A percentile compares a stretch with the other conserved stretches of the same genome.
These are phyloP conservation scores for Synanthedon tipuliformis DNA, from an alignment of 2,888 invertebrate species.

Conservation along the genomic window DNA sequence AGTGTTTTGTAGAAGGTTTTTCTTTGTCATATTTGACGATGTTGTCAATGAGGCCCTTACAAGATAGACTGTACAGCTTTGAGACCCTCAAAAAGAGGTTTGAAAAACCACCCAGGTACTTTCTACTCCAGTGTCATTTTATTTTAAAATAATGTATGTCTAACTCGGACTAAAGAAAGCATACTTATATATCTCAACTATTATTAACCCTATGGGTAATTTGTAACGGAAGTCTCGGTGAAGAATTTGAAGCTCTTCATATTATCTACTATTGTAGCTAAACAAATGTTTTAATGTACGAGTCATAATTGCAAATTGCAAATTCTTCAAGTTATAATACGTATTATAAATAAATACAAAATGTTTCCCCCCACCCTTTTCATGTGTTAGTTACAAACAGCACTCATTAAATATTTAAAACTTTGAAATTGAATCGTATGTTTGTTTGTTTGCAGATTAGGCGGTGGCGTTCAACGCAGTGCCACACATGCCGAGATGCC, in stretches of 20 bases:
- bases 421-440: background rate
- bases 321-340: no score
- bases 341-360: no score
- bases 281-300: no score
- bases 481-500: slow-evolving; percentile 68
- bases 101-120: slow-evolving; percentile 46
- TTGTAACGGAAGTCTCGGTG: no score
- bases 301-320: no score
- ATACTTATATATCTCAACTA: no score
- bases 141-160: background rate
- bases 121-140: background rate
- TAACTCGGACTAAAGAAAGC: background rate
- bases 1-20: background rate
- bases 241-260: no score
- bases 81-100: slow-evolving; percentile 53
- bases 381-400: no score
- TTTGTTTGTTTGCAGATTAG: slow-evolving; percentile 40
- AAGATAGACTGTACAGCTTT: slow-evolving; percentile 51
- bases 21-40: slow-evolving; percentile 20
- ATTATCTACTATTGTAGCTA: no score
- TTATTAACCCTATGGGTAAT: no score
- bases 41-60: slow-evolving; percentile 39
- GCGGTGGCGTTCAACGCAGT: slow-evolving; percentile 58
- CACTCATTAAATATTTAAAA: no score
- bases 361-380: no score